These are phyloP conservation scores for Echinops telfairi DNA, from an alignment of 2,113 vertebrate species.

Conservation along the genomic window DNA sequence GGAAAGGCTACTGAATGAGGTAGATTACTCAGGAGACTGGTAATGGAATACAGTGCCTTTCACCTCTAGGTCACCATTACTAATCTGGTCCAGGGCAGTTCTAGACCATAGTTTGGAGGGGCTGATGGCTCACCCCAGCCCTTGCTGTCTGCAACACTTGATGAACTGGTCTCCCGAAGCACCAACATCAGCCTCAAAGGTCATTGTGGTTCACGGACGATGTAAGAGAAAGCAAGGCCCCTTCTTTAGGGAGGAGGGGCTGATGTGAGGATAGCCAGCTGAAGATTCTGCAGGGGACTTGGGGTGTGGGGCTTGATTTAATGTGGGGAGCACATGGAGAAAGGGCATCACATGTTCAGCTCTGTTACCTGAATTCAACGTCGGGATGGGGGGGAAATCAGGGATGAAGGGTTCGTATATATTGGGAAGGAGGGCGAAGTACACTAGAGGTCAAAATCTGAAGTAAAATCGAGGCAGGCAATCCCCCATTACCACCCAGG, in stretches of 20 bases:
- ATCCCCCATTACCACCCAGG: constrained; percentile 20
- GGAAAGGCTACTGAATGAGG: constrained; percentile 82
- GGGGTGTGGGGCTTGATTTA: not conserved
- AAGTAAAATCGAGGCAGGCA: constrained; percentile 42
- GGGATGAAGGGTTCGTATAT: not conserved
- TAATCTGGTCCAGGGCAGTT: constrained; percentile 80
- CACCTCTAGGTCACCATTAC: constrained; percentile 80
- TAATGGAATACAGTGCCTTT: constrained; percentile 83
- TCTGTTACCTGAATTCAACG: constrained; percentile 4
- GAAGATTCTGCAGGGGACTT: not conserved
- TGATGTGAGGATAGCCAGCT: not conserved
- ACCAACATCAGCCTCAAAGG: constrained; percentile 71
- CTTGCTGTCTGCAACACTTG: constrained; percentile 77
- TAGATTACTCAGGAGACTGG: constrained; percentile 80
- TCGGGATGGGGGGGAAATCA: not conserved
- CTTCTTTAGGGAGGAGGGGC: constrained; percentile 57
- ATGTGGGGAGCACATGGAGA: not conserved
- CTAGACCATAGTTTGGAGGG: constrained; percentile 77
- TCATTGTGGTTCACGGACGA: constrained; percentile 69
- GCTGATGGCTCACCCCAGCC: constrained; percentile 78
- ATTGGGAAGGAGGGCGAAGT: not conserved
- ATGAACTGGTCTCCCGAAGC: constrained; percentile 74
- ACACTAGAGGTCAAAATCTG: constrained; percentile 33
- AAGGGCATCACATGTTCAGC: not conserved
- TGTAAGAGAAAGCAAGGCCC: constrained; percentile 59